Conservation (phyloP, 30 jellyfish, hydroid and myxozoan genomes). For the Mastigias papua region DNA sequence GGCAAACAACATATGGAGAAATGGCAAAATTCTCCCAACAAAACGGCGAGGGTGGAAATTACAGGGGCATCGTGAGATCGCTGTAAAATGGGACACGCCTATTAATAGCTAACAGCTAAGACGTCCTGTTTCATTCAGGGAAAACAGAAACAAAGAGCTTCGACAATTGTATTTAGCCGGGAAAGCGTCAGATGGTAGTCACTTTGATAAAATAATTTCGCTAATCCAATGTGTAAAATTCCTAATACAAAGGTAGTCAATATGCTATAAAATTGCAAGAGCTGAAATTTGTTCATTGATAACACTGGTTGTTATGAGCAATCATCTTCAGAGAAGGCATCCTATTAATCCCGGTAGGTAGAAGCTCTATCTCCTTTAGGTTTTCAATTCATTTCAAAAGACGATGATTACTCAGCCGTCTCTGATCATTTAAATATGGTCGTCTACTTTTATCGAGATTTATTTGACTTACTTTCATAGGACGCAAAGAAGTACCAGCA, state of each 20-base stretch:
- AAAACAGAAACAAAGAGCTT: constrained; percentile 40
- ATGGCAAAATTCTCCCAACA: constrained; percentile 80
- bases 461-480: background rate
- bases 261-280: constrained; percentile 45
- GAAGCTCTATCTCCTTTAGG: constrained; percentile 14
- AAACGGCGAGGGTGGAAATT: constrained; percentile 86
- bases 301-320: constrained; percentile 68
- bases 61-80: constrained; percentile 55
- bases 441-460: background rate
- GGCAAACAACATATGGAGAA: constrained; percentile 82
- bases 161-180: constrained; percentile 63
- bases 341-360: constrained; percentile 61
- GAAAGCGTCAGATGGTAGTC: constrained; percentile 81
- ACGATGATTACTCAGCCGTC: constrained; percentile 50
- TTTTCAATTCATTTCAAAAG: background rate
- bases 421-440: background rate
- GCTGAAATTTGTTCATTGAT: constrained; percentile 21
- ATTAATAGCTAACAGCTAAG: constrained; percentile 28
- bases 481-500: background rate
- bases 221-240: constrained; percentile 41
- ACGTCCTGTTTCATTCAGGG: constrained; percentile 30
- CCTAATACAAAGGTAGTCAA: constrained; percentile 21
- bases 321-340: constrained; percentile 17
- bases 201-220: constrained; percentile 4
- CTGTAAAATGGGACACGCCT: constrained; percentile 59